Evolutionary conservation across 2,888 invertebrate species (phyloP), one percentile per base, ranked within the genome.

Genomic region (Coleophora deauratella): DNA sequence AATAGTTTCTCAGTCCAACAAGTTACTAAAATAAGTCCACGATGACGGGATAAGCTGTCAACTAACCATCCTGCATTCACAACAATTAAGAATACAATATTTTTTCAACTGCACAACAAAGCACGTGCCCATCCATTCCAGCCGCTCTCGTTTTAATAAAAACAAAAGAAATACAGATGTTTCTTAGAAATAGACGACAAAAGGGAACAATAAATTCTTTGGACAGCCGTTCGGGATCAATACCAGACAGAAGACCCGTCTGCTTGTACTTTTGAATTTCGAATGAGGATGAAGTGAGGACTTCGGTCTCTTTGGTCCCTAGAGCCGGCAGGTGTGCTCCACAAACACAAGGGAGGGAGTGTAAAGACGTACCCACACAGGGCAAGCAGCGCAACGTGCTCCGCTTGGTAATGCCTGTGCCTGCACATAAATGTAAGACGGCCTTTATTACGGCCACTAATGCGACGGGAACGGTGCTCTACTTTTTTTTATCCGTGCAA

Each of bases 131-230:
- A 49, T 50, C 57, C 51, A 50, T 55, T 75, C 66, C 51, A 49
- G 50, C 57, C 51, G 50, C 55, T 45, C 47, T 49, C 46, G 42
- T 47, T 34, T 47, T 44, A 21, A 4, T 37, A 49, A 55, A 66
- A 66, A 70, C 66, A 71, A 73, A 69, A 59, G 54, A 63, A 57
- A 46, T 45, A 66, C 76, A 77, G 72, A 75, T 74, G 72, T 70
- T 68, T 63, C 63, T 45, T 45, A 51, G 62, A 67, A 65, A 55
- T 39, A 58, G 33, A 12, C 39, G 41, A 58, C 66, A 69, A 66
- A 62, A 45, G 42, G 47, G 49, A 46, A 72, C 60, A 72, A 70
- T 60, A 52, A 56, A 56, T 51, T 47, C 44, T 50, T 58, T 52
- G 54, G 9, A 28, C 39, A 39, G 40, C 60, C 57, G 56, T 54